Percentiles rank a stretch among this genome's conserved stretches.
Evolutionary conservation across 2,888 invertebrate species (phyloP).

Genomic region (Heliconius charithonia): DNA sequence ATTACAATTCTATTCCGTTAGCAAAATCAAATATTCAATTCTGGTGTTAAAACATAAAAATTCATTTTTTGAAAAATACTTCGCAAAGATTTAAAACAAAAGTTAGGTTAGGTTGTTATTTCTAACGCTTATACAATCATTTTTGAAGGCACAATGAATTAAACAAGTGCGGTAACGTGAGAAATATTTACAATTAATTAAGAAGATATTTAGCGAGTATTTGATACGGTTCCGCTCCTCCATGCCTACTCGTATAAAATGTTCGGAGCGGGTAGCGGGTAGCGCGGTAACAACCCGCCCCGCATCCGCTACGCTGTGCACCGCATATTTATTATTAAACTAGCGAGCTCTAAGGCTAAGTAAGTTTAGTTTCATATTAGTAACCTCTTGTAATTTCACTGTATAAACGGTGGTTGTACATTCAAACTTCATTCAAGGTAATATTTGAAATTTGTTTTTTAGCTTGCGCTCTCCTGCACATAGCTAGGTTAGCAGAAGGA

Average conservation of each 20-base stretch:
- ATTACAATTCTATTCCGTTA: too few species aligned
- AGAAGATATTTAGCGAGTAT: conserved; percentile 13
- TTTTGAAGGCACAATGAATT: background rate
- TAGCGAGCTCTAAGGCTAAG: background rate
- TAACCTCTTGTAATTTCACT: too few species aligned
- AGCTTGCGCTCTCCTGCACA: too few species aligned
- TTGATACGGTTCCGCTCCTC: background rate
- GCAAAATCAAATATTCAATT: too few species aligned
- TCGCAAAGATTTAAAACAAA: too few species aligned
- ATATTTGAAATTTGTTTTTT: background rate
- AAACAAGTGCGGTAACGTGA: background rate
- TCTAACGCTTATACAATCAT: conserved; percentile 1
- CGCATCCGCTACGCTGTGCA: conserved; percentile 12
- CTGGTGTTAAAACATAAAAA: too few species aligned
- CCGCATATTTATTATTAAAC: conserved; percentile 19
- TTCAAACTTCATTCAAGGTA: too few species aligned
- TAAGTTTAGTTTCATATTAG: background rate
- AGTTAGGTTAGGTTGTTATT: too few species aligned
- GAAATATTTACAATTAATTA: conserved; percentile 21
- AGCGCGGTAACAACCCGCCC: background rate
- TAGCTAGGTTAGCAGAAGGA: too few species aligned
- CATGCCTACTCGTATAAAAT: background rate
- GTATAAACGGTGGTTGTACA: background rate
- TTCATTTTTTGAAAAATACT: too few species aligned
- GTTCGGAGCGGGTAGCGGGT: too few species aligned